Percentiles rank a stretch among this genome's conserved stretches.
Evolutionary conservation across 2,888 invertebrate genomes (phyloP).

Genomic region (Tetropium fuscum): DNA sequence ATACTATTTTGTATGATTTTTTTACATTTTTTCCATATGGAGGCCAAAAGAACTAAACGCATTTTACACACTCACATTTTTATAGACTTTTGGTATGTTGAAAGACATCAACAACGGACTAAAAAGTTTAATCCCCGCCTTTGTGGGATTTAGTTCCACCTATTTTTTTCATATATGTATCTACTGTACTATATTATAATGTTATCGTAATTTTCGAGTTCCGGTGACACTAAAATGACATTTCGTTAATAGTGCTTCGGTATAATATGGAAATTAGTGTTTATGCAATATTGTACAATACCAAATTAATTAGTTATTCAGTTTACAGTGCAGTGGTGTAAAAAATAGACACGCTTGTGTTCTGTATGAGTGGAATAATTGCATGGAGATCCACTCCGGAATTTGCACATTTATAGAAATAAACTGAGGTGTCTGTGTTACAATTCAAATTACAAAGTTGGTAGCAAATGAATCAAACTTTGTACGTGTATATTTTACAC

Average conservation of each 20-base stretch:
- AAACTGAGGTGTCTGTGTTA: conserved; percentile 54
- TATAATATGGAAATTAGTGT: background rate
- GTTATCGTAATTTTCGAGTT: background rate
- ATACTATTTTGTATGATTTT: too few relatives aligned
- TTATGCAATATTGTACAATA: background rate
- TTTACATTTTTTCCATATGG: too few relatives aligned
- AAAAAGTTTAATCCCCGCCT: too few relatives aligned
- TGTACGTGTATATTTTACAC: conserved; percentile 57
- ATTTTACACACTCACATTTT: too few relatives aligned
- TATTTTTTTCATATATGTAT: too few relatives aligned
- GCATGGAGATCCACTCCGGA: conserved; percentile 37
- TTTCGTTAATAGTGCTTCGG: background rate
- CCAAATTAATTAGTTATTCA: conserved; percentile 4
- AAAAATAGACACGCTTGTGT: conserved; percentile 33
- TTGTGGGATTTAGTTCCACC: too few relatives aligned
- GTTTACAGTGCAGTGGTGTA: conserved; percentile 4
- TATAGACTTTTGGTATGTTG: too few relatives aligned
- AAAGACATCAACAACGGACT: too few relatives aligned
- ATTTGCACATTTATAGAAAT: conserved; percentile 51
- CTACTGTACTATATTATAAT: too few relatives aligned
- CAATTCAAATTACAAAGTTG: conserved; percentile 57
- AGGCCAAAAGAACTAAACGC: too few relatives aligned
- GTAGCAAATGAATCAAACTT: conserved; percentile 58
- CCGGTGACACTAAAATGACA: background rate
- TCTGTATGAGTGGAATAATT: conserved; percentile 34